These are phyloP conservation scores for Rhyacichthys aspro DNA, from an alignment of 2,797 vertebrate genomes.

Conservation along the genomic window DNA sequence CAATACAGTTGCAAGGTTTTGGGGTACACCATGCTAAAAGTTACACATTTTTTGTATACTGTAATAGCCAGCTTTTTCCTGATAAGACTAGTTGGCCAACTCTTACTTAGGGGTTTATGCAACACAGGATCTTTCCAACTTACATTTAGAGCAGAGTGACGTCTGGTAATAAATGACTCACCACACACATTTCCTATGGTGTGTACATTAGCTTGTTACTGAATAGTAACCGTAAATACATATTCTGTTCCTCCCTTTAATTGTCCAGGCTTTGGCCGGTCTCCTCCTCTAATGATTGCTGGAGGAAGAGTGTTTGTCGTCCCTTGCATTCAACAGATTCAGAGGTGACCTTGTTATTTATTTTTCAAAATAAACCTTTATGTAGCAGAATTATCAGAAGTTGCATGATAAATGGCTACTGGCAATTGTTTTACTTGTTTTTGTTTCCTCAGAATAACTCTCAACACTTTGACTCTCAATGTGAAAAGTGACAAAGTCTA, in stretches of 20 bases:
- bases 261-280: constrained; percentile 88
- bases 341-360: constrained; percentile 79
- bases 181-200: neutral
- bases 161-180: neutral
- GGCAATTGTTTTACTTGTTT: neutral
- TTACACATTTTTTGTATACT: too few species aligned
- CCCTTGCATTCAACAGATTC: constrained; percentile 90
- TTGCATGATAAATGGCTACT: neutral
- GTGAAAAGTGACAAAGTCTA: constrained; percentile 97
- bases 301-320: constrained; percentile 93
- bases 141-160: neutral
- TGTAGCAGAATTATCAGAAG: neutral
- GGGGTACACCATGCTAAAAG: neutral
- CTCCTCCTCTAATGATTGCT: constrained; percentile 92
- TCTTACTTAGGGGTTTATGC: neutral
- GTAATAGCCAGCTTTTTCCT: constrained; percentile 17
- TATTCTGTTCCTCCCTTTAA: neutral
- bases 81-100: constrained; percentile 34
- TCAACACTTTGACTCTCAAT: constrained; percentile 93
- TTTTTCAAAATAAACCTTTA: neutral
- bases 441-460: constrained; percentile 83
- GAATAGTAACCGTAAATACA: constrained; percentile 7
- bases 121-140: constrained; percentile 13
- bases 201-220: constrained; percentile 3
- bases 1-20: neutral